A percentile compares a stretch with the other conserved stretches of the same genome.
phyloP scores from a whole-genome alignment of 2,888 invertebrate species.

The Erebia ligea region DNA sequence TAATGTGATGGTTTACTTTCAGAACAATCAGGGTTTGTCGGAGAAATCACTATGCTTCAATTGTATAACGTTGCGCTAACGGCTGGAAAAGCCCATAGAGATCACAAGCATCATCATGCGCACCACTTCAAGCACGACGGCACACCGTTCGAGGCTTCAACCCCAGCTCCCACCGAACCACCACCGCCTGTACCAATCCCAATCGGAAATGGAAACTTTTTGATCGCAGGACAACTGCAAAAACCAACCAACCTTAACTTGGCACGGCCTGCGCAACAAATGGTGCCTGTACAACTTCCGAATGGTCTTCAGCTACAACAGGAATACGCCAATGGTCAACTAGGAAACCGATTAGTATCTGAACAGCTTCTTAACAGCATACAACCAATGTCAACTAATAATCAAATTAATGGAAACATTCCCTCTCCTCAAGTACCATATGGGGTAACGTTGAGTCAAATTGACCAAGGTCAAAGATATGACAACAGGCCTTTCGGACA shows the following conservation, averaged over 20 bases:
- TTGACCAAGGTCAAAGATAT: slow-evolving; percentile 52
- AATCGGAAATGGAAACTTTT: slow-evolving; percentile 79
- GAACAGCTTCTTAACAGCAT: slow-evolving; percentile 79
- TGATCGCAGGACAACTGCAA: slow-evolving; percentile 86
- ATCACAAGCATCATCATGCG: slow-evolving; percentile 94
- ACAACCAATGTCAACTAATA: slow-evolving; percentile 49
- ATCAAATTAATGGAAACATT: slow-evolving; percentile 45
- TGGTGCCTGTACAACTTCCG: slow-evolving; percentile 71
- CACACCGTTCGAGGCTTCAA: slow-evolving; percentile 82
- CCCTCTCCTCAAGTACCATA: slow-evolving; percentile 50
- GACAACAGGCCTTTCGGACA: slow-evolving; percentile 55
- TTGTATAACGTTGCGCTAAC: slow-evolving; percentile 91
- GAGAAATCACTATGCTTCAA: slow-evolving; percentile 91
- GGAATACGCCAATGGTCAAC: slow-evolving; percentile 86
- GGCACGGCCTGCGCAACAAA: slow-evolving; percentile 73
- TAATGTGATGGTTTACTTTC: slow-evolving; percentile 40
- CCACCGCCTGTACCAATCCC: slow-evolving; percentile 74
- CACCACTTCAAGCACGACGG: slow-evolving; percentile 91
- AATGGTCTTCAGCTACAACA: slow-evolving; percentile 80
- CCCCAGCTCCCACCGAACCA: slow-evolving; percentile 82
- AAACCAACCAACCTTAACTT: slow-evolving; percentile 80
- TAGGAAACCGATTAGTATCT: slow-evolving; percentile 81
- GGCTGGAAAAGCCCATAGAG: slow-evolving; percentile 93
- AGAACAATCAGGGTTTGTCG: slow-evolving; percentile 86
- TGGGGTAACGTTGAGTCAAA: slow-evolving; percentile 46